phyloP scores from a whole-genome alignment of 2,113 vertebrate species.

The Vulpes ferrilata region DNA sequence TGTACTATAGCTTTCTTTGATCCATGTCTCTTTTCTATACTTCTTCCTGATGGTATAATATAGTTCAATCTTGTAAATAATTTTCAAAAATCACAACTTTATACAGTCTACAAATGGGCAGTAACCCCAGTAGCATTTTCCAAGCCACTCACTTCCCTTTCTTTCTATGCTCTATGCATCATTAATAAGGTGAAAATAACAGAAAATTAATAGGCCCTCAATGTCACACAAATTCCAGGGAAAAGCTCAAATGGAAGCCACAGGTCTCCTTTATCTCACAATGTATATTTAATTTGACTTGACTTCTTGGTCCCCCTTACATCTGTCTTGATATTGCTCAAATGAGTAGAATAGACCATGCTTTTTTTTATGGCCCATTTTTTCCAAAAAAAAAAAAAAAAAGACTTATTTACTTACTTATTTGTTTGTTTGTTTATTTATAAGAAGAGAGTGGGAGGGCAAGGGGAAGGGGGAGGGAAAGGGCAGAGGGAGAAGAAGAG shows the following conservation, averaged over 20 bases:
- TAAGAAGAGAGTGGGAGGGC: background rate
- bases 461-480: fast-evolving
- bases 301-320: background rate
- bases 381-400: background rate
- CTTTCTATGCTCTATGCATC: background rate
- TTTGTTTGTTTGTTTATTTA: background rate
- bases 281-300: background rate
- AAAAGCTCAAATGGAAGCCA: background rate
- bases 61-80: background rate
- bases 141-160: background rate
- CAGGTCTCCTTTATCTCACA: background rate
- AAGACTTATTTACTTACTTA: background rate
- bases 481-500: background rate
- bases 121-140: background rate
- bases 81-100: conserved; percentile 36
- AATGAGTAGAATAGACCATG: background rate
- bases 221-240: background rate
- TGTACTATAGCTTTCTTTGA: background rate
- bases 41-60: background rate
- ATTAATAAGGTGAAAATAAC: background rate
- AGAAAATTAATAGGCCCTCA: background rate
- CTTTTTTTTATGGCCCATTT: background rate
- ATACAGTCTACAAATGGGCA: background rate
- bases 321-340: background rate
- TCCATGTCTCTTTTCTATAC: background rate